These are phyloP conservation scores for Caenorhabditis latens DNA, from an alignment of 1,140 invertebrate species.

Conservation along the genomic window DNA sequence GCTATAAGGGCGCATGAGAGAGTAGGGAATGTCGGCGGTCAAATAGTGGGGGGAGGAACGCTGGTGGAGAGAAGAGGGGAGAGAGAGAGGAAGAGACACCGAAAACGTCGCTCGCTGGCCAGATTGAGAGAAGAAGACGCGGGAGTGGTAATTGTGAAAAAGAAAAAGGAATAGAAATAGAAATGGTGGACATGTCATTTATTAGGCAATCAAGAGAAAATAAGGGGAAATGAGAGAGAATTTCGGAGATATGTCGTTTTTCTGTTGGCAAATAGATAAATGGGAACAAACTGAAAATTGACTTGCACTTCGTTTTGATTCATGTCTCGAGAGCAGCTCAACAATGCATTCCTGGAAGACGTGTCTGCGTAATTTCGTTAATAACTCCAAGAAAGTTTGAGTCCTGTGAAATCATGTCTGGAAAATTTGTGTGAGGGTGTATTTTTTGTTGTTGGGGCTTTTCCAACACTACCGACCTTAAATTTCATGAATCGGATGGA, in stretches of 20 bases:
- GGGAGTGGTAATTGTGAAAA: not conserved
- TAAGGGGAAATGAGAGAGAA: not conserved
- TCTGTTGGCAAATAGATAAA: not conserved
- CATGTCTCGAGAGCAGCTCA: not conserved
- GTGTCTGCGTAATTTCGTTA: not conserved
- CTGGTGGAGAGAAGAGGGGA: not conserved
- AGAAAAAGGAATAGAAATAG: not conserved
- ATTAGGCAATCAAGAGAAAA: not conserved
- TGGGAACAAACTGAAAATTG: not conserved
- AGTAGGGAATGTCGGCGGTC: not conserved
- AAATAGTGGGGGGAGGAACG: not conserved
- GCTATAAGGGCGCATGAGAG: conserved; percentile 21
- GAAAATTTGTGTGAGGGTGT: not conserved
- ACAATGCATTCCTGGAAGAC: conserved; percentile 21
- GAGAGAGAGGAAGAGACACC: no score
- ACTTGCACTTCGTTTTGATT: not conserved
- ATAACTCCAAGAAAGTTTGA: not conserved
- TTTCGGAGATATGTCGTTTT: not conserved
- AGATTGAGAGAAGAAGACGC: not conserved
- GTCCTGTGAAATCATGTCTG: not conserved
- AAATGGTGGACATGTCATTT: no score
- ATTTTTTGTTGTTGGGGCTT: not conserved
- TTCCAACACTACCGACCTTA: no score
- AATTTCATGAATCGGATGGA: no score
- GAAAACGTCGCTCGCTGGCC: not conserved